A percentile compares a stretch with the other conserved stretches of the same genome.
phyloP scores from a whole-genome alignment of 2,888 invertebrate species.

The Ceramica pisi region DNA sequence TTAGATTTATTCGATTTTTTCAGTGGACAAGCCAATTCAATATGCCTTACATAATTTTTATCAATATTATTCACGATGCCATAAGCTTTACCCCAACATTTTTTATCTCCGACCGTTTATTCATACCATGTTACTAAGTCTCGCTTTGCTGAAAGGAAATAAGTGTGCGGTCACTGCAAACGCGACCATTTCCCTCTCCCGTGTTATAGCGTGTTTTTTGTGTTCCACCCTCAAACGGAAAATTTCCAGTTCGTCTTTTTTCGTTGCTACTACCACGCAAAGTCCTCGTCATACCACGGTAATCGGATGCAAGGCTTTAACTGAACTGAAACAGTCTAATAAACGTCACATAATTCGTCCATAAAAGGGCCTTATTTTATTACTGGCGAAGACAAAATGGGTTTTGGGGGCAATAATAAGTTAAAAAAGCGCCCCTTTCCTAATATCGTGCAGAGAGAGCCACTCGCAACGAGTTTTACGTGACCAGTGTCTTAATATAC shows the following conservation, averaged over 20 bases:
- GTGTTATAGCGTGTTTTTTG: constrained; percentile 41
- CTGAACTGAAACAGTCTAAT: constrained; percentile 64
- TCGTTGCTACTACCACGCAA: constrained; percentile 15
- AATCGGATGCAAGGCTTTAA: constrained; percentile 56
- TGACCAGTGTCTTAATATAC: constrained; percentile 80
- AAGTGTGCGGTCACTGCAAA: constrained; percentile 51
- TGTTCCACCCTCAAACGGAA: constrained; percentile 26
- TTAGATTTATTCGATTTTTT: too few species aligned
- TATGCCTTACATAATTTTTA: constrained; percentile 4
- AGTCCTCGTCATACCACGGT: constrained; percentile 31
- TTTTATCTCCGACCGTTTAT: constrained; percentile 22
- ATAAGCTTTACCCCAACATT: constrained; percentile 2
- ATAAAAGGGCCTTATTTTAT: constrained; percentile 73
- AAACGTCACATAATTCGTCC: constrained; percentile 72
- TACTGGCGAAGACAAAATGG: constrained; percentile 81
- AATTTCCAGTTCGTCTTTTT: constrained; percentile 33
- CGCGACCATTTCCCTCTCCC: constrained; percentile 38
- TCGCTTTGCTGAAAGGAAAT: constrained; percentile 49
- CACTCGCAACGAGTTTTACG: constrained; percentile 83
- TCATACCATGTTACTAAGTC: constrained; percentile 32
- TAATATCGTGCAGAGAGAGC: constrained; percentile 81
- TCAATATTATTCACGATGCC: constrained; percentile 12
- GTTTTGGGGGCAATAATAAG: constrained; percentile 81
- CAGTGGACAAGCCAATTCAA: too few species aligned
- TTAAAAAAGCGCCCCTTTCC: constrained; percentile 81